Evolutionary conservation across 2,113 vertebrate species (phyloP), one percentile per base, ranked within the genome.

Genomic region (Siphamia tubifer): DNA sequence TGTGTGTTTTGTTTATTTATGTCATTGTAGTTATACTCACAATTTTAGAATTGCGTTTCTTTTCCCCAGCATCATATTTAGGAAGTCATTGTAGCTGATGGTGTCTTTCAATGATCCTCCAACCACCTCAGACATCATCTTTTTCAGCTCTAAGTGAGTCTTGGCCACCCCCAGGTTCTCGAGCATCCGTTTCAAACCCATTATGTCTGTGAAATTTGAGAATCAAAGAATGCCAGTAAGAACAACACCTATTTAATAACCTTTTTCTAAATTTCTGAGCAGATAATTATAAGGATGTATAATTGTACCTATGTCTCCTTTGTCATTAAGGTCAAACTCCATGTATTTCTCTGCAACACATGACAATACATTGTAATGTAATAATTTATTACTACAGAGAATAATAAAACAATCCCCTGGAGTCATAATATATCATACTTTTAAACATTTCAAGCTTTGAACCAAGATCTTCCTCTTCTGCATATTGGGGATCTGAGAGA

Each of bases 51-150:
- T 94, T 69, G 90, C 92, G 0, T 94, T 94, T 79, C 81, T 89
- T 71, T 94, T 94, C 13, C 94, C 94, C 82, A 95, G 56, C 94
- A 95, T 95, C 93, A 95, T 93, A 23, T 79, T 82, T 56, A 95
- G 83, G 77, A 95, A 95, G 86, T 94, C 93, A 0, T 39, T 47
- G 81, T 95, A 95, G 75, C 79, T 45, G 81, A 95, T 89, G 0
- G 83, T 92, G 16, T 95, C 93, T 7, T 86, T 73, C 0, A 80
- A 75, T 32, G 83, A 47, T 9, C 81, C 85, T 9, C 91, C 80
- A 11, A 76, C 79, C 34, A 94, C 92, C 31, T 95, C 94, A 30
- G 73, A 76, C 75, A 95, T 94, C 88, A 95, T 90, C 82, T 92
- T 95, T 62, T 95, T 95, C 49, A 95, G 83, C 57, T 95, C 94